A percentile compares a stretch with the other conserved stretches of the same genome.
These are phyloP conservation scores for Boleophthalmus pectinirostris DNA, from an alignment of 2,113 vertebrate genomes.

Conservation along the genomic window DNA sequence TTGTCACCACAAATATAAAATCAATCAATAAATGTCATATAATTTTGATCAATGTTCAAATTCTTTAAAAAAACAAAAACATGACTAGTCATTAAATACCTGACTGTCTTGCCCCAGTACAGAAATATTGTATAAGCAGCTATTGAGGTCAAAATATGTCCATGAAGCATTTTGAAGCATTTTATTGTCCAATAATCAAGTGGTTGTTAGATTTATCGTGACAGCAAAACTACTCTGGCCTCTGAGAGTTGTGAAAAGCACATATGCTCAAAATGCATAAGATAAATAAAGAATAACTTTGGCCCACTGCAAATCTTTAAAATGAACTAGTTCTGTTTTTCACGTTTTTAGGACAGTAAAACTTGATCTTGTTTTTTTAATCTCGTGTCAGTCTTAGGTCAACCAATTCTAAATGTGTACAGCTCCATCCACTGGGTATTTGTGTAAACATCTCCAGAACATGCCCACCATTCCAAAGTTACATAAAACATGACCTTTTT, in stretches of 20 bases:
- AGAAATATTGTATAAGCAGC: no score
- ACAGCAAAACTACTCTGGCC: no score
- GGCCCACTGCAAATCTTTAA: no score
- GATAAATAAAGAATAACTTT: no score
- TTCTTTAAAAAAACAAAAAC: not conserved
- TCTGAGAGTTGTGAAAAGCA: no score
- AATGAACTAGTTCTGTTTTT: not conserved
- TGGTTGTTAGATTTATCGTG: no score
- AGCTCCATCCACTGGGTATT: conserved; percentile 50
- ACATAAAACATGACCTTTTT: conserved; percentile 65
- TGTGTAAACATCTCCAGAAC: conserved; percentile 55
- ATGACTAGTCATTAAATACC: not conserved
- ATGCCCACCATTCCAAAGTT: conserved; percentile 58
- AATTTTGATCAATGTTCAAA: not conserved
- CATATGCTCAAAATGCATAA: no score
- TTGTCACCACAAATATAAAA: not conserved
- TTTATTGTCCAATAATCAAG: no score
- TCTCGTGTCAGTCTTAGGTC: conserved; percentile 30
- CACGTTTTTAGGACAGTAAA: not conserved
- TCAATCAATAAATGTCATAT: not conserved
- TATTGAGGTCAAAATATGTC: no score
- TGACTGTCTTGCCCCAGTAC: no score
- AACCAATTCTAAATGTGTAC: conserved; percentile 55
- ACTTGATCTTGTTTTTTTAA: conserved; percentile 3
- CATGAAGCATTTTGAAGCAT: no score